Percentiles rank a stretch among this genome's conserved stretches.
phyloP scores from a whole-genome alignment of 35 echinoderm and acorn worm genomes.

The Apostichopus californicus region DNA sequence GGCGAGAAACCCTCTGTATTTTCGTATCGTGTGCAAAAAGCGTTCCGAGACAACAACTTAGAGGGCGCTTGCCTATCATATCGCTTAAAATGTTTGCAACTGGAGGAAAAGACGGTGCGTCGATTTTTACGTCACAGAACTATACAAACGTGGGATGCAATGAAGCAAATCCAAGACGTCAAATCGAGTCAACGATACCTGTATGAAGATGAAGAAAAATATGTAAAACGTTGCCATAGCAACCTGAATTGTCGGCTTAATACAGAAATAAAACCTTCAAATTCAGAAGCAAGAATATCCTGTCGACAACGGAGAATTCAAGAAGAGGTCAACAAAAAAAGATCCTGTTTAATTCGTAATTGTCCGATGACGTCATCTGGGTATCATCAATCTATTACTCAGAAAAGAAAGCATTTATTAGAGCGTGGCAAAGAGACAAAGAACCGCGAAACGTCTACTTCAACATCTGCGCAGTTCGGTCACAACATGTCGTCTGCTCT shows the following conservation, averaged over 20 bases:
- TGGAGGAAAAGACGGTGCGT: constrained; percentile 39
- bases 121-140: constrained; percentile 28
- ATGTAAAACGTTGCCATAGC: background rate
- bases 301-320: background rate
- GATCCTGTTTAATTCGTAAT: constrained; percentile 24
- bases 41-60: constrained; percentile 4
- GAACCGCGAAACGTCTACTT: background rate
- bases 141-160: constrained; percentile 39
- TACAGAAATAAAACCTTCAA: background rate
- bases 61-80: constrained; percentile 24
- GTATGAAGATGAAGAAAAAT: background rate
- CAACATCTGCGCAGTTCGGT: background rate
- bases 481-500: background rate
- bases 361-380: constrained; percentile 23
- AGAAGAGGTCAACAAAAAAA: background rate
- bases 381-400: background rate
- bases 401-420: background rate
- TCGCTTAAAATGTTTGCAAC: constrained; percentile 23
- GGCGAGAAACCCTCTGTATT: constrained; percentile 21
- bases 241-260: background rate
- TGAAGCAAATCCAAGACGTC: constrained; percentile 5
- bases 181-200: background rate
- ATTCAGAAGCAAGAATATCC: background rate
- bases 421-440: background rate
- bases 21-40: constrained; percentile 36